Evolutionary conservation across 1,140 invertebrate species (phyloP).

Genomic region (Lepidotrigona ventralis): DNA sequence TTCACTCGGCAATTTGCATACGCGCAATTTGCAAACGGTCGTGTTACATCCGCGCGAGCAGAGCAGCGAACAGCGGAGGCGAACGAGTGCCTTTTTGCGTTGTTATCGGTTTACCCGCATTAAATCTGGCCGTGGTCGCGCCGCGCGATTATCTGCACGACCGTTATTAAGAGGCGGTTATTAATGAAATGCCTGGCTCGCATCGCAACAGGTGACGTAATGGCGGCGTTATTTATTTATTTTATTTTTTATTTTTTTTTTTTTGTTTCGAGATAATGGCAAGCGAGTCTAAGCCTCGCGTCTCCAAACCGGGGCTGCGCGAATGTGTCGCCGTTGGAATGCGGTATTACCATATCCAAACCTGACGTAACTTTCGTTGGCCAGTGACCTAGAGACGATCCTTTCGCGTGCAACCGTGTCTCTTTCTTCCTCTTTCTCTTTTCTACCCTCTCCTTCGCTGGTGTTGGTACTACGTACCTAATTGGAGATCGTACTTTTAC

Average conservation of each 20-base stretch:
- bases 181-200: conserved; percentile 53
- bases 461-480: conserved; percentile 1
- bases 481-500: no score
- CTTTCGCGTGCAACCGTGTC: conserved; percentile 63
- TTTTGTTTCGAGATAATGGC: conserved; percentile 55
- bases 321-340: conserved; percentile 70
- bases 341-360: conserved; percentile 73
- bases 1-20: conserved; percentile 11
- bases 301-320: conserved; percentile 32
- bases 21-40: conserved; percentile 8
- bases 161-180: conserved; percentile 59
- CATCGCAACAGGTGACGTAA: conserved; percentile 50
- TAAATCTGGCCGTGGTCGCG: conserved; percentile 44
- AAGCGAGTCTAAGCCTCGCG: conserved; percentile 46
- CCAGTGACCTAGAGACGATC: conserved; percentile 73
- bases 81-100: conserved; percentile 15
- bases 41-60: not conserved
- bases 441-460: no score
- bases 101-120: conserved; percentile 40
- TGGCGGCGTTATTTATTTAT: conserved; percentile 12
- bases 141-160: conserved; percentile 49
- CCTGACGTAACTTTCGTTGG: conserved; percentile 73
- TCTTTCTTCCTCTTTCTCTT: conserved; percentile 21
- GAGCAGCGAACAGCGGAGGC: not conserved
- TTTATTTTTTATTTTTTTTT: no score